Percentiles rank a stretch among this genome's conserved stretches.
Evolutionary conservation across 2,888 invertebrate genomes (phyloP).

Genomic region (Pristionchus exspectatus): DNA sequence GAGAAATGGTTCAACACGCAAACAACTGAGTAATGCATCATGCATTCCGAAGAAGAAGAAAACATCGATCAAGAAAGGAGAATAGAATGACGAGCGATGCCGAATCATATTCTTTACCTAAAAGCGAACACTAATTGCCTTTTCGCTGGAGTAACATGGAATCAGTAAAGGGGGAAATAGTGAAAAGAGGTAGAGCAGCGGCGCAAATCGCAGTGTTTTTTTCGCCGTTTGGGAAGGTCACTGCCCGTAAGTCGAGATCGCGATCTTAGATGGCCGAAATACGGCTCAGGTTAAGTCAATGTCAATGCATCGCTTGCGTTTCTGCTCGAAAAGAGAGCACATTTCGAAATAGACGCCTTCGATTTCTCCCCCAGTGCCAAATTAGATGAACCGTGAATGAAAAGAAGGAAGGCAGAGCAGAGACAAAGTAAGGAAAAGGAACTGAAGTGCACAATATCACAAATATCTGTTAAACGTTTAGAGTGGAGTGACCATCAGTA

Average conservation of each 20-base stretch:
- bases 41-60: too few relatives aligned
- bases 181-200: neutral
- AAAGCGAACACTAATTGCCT: too few relatives aligned
- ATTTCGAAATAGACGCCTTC: neutral
- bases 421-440: neutral
- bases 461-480: neutral
- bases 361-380: neutral
- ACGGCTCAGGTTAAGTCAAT: too few relatives aligned
- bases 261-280: too few relatives aligned
- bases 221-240: neutral
- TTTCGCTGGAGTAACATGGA: too few relatives aligned
- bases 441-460: neutral
- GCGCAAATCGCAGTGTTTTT: neutral
- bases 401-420: neutral
- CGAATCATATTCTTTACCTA: too few relatives aligned
- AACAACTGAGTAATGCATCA: neutral
- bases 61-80: too few relatives aligned
- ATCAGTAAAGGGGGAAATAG: neutral
- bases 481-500: too few relatives aligned
- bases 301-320: neutral
- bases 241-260: too few relatives aligned
- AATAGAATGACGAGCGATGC: too few relatives aligned
- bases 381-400: neutral
- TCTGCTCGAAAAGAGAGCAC: neutral
- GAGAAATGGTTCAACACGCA: neutral